A percentile compares a stretch with the other conserved stretches of the same genome.
Evolutionary conservation across 2,797 vertebrate genomes (phyloP).

Genomic region (Trichosurus vulpecula): DNA sequence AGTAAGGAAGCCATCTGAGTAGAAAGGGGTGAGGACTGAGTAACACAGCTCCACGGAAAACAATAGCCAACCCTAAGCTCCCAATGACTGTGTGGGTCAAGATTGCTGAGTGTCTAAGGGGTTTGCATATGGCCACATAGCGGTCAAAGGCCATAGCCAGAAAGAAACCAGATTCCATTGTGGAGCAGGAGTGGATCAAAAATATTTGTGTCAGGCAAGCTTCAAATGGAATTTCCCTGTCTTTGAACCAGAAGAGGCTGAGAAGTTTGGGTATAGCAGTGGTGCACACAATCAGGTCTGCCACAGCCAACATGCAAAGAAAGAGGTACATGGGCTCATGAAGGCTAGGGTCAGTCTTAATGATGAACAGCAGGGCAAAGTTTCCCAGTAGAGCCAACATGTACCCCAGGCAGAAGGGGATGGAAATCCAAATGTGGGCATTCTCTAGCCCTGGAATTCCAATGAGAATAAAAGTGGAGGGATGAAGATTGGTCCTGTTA

Average conservation of each 20-base stretch:
- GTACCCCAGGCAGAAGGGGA: slow-evolving; percentile 40
- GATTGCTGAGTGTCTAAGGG: slow-evolving; percentile 78
- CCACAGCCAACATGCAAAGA: slow-evolving; percentile 83
- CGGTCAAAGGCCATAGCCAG: slow-evolving; percentile 84
- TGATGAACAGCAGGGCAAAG: slow-evolving; percentile 25
- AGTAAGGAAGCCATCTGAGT: slow-evolving; percentile 77
- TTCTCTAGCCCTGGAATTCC: slow-evolving; percentile 61
- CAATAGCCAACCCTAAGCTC: slow-evolving; percentile 55
- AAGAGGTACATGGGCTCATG: slow-evolving; percentile 86
- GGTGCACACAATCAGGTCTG: slow-evolving; percentile 83
- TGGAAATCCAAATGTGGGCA: slow-evolving; percentile 21
- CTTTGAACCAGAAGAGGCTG: slow-evolving; percentile 79
- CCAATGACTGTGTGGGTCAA: slow-evolving; percentile 79
- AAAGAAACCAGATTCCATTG: slow-evolving; percentile 82
- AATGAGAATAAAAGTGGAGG: slow-evolving; percentile 38
- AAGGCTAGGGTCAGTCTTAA: slow-evolving; percentile 59
- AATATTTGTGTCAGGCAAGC: slow-evolving; percentile 85
- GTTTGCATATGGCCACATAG: slow-evolving; percentile 85
- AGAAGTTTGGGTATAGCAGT: slow-evolving; percentile 85
- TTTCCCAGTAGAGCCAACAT: neutral
- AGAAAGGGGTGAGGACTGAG: slow-evolving; percentile 76
- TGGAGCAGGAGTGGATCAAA: slow-evolving; percentile 82
- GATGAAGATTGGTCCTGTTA: slow-evolving; percentile 19
- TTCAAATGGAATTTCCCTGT: slow-evolving; percentile 78
- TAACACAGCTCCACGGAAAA: slow-evolving; percentile 5